A percentile compares a stretch with the other conserved stretches of the same genome.
Evolutionary conservation across 2,797 vertebrate genomes (phyloP).

Genomic region (Scolopax bukidnonensis): DNA sequence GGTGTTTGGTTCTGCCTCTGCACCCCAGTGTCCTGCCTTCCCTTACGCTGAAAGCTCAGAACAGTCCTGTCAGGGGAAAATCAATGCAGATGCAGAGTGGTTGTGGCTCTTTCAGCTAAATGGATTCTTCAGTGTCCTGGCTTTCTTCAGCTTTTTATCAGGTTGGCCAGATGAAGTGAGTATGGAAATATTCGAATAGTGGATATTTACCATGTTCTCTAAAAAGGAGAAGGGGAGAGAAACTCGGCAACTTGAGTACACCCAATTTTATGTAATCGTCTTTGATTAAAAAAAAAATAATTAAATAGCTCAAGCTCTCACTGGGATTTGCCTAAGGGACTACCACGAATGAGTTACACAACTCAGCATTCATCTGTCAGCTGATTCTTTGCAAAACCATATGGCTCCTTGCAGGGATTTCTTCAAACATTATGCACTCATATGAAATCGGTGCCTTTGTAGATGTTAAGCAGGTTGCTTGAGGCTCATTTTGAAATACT

Average conservation of each 20-base stretch:
- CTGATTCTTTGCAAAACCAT: slow-evolving; percentile 18
- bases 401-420: slow-evolving; percentile 35
- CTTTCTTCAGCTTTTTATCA: background rate
- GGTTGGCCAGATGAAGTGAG: background rate
- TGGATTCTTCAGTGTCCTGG: background rate
- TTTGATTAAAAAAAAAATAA: background rate
- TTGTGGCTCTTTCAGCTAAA: background rate
- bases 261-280: background rate
- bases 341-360: slow-evolving; percentile 10
- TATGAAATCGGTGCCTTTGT: slow-evolving; percentile 2
- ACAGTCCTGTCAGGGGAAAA: background rate
- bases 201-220: background rate
- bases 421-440: slow-evolving; percentile 7
- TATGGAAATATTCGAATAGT: background rate
- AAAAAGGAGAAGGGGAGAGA: background rate
- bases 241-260: background rate
- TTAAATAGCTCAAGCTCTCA: background rate
- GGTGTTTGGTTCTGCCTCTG: background rate
- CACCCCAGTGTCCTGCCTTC: background rate
- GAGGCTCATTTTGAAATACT: slow-evolving; percentile 24
- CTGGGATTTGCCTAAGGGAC: slow-evolving; percentile 14
- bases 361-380: background rate
- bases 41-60: background rate
- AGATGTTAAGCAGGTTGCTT: background rate
- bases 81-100: background rate